Evolutionary conservation across 2,888 invertebrate species (phyloP).

Genomic region (Siphonodentalium dalli): DNA sequence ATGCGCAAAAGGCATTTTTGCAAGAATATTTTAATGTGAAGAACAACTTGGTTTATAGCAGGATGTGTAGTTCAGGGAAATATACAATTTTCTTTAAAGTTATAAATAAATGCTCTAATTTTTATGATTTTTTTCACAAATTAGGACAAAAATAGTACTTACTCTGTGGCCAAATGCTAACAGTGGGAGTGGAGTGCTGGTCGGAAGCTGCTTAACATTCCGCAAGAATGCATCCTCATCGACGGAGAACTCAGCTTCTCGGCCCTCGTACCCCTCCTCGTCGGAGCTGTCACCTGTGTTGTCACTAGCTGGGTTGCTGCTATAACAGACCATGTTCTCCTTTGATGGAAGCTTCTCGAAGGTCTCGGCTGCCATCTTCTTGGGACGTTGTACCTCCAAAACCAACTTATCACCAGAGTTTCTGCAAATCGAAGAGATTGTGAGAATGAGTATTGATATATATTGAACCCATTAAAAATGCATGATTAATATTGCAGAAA

Average conservation of each 20-base stretch:
- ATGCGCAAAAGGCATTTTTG: neutral
- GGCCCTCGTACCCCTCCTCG: constrained; percentile 31
- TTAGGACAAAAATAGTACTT: constrained; percentile 16
- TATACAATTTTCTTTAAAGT: neutral
- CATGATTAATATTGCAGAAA: no score
- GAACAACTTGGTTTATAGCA: neutral
- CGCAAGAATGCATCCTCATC: constrained; percentile 36
- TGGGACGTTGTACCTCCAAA: constrained; percentile 41
- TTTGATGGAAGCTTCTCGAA: constrained; percentile 22
- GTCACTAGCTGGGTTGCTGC: no score
- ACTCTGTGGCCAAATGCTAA: constrained; percentile 44
- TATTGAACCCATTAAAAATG: no score
- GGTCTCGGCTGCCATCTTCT: constrained; percentile 24
- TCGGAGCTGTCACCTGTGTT: no score
- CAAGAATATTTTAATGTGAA: neutral
- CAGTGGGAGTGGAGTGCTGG: constrained; percentile 49
- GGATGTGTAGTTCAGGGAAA: neutral
- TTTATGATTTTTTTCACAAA: neutral
- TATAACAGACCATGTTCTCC: no score
- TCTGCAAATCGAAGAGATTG: constrained; percentile 27
- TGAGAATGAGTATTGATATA: no score
- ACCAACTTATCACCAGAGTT: constrained; percentile 32
- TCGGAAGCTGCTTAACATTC: constrained; percentile 32
- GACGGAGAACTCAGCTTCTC: constrained; percentile 40
- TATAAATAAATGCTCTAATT: neutral